Evolutionary conservation across 2,888 invertebrate species (phyloP).

Genomic region (Leucophenga maculata): DNA sequence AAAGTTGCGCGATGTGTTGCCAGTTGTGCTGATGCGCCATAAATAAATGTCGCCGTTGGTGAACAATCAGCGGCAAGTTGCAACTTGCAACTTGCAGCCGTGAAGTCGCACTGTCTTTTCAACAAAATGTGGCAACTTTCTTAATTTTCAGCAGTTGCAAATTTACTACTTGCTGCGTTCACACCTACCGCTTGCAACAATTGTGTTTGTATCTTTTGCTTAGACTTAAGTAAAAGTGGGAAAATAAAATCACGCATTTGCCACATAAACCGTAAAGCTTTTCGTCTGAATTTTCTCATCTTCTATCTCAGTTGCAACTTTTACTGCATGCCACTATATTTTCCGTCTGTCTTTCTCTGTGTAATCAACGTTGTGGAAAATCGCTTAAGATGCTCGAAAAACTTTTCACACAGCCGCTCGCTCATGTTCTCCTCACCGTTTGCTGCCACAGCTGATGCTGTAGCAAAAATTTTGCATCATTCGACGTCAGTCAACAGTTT

Average conservation of each 20-base stretch:
- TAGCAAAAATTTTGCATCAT: conserved; percentile 31
- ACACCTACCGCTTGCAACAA: neutral
- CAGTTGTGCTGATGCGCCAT: conserved; percentile 37
- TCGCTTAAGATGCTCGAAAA: conserved; percentile 51
- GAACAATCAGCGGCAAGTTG: conserved; percentile 41
- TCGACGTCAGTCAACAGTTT: conserved; percentile 47
- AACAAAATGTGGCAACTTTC: conserved; percentile 47
- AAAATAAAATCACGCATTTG: conserved; percentile 17
- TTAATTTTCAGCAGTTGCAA: conserved; percentile 53
- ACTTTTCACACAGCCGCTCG: conserved; percentile 37
- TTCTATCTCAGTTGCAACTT: neutral
- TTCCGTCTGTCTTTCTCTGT: neutral
- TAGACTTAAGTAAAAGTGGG: neutral
- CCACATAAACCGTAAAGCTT: conserved; percentile 18
- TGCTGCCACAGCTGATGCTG: conserved; percentile 23
- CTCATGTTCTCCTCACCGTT: neutral
- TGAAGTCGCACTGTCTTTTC: neutral
- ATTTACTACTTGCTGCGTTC: conserved; percentile 39
- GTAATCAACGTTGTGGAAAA: conserved; percentile 49
- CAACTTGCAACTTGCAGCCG: neutral
- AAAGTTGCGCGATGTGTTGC: conserved; percentile 35
- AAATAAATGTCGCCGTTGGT: conserved; percentile 47
- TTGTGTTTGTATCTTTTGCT: neutral
- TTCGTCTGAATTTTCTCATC: neutral
- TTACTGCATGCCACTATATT: neutral